These are phyloP conservation scores for Hartigia nigra DNA, from an alignment of 2,888 invertebrate species.

Conservation along the genomic window DNA sequence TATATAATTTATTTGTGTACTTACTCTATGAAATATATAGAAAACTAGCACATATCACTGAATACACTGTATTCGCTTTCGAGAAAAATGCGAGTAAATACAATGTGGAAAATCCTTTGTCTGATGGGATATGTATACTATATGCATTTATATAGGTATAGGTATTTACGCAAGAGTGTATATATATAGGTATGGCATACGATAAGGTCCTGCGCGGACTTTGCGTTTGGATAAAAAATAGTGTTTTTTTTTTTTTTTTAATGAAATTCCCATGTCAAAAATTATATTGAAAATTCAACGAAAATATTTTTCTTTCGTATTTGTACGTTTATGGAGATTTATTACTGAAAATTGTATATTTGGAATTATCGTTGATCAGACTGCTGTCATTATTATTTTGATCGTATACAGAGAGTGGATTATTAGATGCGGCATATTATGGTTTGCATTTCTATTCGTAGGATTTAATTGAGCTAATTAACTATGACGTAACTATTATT, in stretches of 20 bases:
- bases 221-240: background rate
- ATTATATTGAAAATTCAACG: background rate
- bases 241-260: background rate
- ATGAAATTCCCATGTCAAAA: background rate
- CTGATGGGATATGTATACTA: background rate
- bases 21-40: background rate
- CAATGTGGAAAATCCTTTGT: background rate
- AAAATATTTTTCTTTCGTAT: background rate
- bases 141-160: background rate
- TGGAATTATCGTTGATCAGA: too few relatives aligned
- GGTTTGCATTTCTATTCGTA: too few relatives aligned
- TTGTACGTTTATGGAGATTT: background rate
- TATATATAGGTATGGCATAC: background rate
- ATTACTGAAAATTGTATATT: background rate
- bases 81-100: background rate
- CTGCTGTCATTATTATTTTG: too few relatives aligned
- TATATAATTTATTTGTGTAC: constrained; percentile 37
- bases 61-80: background rate
- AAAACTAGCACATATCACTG: background rate
- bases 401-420: too few relatives aligned
- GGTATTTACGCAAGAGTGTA: background rate
- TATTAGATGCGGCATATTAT: too few relatives aligned
- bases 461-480: too few relatives aligned
- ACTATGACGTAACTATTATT: too few relatives aligned
- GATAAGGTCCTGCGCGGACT: background rate